Conservation (phyloP, 2,797 vertebrate species). For the Rhadinocentrus ornatus region DNA sequence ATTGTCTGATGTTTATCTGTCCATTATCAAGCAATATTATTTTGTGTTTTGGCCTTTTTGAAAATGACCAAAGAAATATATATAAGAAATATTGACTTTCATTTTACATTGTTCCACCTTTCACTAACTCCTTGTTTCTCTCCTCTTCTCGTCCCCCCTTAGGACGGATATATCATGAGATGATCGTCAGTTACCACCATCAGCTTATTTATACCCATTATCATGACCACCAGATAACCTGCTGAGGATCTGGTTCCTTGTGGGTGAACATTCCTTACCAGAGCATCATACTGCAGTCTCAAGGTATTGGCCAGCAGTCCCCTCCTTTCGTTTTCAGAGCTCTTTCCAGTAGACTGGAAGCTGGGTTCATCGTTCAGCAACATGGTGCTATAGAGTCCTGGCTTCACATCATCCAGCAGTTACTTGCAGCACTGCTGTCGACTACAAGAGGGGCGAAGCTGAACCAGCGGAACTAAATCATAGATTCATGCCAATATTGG, state of each 20-base stretch:
- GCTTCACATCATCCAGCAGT: constrained; percentile 66
- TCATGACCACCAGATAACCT: constrained; percentile 25
- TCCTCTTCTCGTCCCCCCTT: constrained; percentile 53
- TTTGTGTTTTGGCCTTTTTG: constrained; percentile 41
- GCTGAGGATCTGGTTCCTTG: constrained; percentile 30
- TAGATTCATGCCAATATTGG: constrained; percentile 51
- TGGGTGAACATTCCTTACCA: constrained; percentile 35
- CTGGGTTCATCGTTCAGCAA: constrained; percentile 63
- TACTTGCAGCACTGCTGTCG: constrained; percentile 46
- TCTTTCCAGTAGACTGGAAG: constrained; percentile 67
- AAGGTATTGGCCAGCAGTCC: constrained; percentile 55
- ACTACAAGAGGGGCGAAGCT: constrained; percentile 51
- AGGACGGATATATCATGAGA: constrained; percentile 41
- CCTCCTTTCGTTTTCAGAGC: constrained; percentile 59
- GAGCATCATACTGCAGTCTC: constrained; percentile 55
- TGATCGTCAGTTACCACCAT: constrained; percentile 64
- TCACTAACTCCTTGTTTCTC: constrained; percentile 45
- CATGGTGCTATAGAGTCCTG: constrained; percentile 67
- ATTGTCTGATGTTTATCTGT: constrained; percentile 33
- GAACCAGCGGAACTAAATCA: constrained; percentile 56
- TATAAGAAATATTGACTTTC: no score
- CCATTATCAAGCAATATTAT: constrained; percentile 22
- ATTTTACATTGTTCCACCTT: constrained; percentile 43
- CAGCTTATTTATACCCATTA: constrained; percentile 14
- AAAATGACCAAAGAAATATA: constrained; percentile 14